Conservation (phyloP, 2,113 vertebrate genomes). For the Anseranas semipalmata region DNA sequence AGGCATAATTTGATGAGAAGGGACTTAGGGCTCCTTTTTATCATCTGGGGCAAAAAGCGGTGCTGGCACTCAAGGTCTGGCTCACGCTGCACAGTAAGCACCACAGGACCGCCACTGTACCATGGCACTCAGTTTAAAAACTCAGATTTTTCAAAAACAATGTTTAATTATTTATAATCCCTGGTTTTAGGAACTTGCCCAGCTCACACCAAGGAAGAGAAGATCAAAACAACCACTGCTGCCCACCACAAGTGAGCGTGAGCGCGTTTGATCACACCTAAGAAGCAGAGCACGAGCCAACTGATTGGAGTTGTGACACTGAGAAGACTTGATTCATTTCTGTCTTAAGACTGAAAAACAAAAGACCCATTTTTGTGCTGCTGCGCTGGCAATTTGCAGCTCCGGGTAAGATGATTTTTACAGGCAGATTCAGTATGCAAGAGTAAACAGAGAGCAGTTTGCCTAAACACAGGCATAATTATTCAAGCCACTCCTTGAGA, state of each 20-base stretch:
- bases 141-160: background rate
- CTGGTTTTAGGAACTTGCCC: background rate
- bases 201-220: background rate
- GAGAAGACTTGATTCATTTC: background rate
- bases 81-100: rapidly evolving
- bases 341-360: background rate
- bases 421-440: background rate
- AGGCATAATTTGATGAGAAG: background rate
- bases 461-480: background rate
- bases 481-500: background rate
- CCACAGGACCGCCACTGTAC: background rate
- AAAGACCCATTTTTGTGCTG: background rate
- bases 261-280: background rate
- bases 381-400: background rate
- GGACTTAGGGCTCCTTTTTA: background rate
- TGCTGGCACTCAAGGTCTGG: background rate
- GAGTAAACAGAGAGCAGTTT: background rate
- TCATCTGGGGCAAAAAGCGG: background rate
- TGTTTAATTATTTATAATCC: background rate
- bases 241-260: background rate
- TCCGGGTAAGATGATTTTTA: background rate
- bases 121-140: background rate
- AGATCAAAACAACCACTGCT: background rate
- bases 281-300: background rate
- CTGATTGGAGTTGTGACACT: background rate